phyloP scores from a whole-genome alignment of 2,113 vertebrate species.

The Pseudorhombus dupliciocellatus region DNA sequence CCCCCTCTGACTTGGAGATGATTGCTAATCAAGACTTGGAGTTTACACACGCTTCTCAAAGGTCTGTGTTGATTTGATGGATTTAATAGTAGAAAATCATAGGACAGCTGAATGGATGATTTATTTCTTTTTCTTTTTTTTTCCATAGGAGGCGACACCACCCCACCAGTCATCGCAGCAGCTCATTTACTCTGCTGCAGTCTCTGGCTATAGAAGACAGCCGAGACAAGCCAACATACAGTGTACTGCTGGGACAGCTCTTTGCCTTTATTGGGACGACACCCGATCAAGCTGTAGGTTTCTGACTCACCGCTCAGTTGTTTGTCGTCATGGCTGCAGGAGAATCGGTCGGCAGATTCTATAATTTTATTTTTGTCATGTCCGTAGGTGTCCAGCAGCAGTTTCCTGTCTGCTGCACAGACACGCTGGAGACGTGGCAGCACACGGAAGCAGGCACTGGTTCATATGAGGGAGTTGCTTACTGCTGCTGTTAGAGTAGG shows the following conservation, averaged over 20 bases:
- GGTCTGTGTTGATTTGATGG: slow-evolving; percentile 60
- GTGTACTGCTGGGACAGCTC: slow-evolving; percentile 93
- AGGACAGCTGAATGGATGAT: background rate
- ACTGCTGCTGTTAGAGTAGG: slow-evolving; percentile 94
- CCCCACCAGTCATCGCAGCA: slow-evolving; percentile 92
- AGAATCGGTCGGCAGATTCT: slow-evolving; percentile 1
- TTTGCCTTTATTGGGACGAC: slow-evolving; percentile 98
- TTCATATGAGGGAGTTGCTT: slow-evolving; percentile 96
- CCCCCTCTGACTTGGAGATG: slow-evolving; percentile 98
- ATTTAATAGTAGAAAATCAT: background rate
- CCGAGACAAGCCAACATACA: slow-evolving; percentile 95
- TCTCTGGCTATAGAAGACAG: slow-evolving; percentile 92
- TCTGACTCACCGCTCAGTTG: background rate
- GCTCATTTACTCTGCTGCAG: slow-evolving; percentile 96
- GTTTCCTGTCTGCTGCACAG: slow-evolving; percentile 95
- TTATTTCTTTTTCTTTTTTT: background rate
- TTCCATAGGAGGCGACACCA: slow-evolving; percentile 87
- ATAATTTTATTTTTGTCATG: background rate
- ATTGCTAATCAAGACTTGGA: slow-evolving; percentile 95
- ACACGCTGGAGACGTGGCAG: slow-evolving; percentile 94
- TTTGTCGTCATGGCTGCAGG: background rate
- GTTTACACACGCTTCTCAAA: slow-evolving; percentile 90
- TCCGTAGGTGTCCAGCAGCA: slow-evolving; percentile 93
- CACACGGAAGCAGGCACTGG: slow-evolving; percentile 92
- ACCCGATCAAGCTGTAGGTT: slow-evolving; percentile 92